Percentiles rank a stretch among this genome's conserved stretches.
phyloP scores from a whole-genome alignment of 1,140 invertebrate species.

The Drosophila nigrodunni region DNA sequence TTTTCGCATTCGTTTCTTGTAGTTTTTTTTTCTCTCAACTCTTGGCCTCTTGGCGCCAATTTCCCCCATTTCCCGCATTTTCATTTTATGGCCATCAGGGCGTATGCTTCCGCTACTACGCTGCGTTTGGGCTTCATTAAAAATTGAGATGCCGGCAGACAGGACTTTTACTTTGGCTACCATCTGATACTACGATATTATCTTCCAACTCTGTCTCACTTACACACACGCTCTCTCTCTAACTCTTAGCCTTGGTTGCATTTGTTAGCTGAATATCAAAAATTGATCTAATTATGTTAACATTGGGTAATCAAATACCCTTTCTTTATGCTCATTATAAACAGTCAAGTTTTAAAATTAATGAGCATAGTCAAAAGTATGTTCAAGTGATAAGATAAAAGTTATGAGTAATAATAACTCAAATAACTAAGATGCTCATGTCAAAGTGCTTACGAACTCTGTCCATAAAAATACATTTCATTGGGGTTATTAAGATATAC shows the following conservation, averaged over 20 bases:
- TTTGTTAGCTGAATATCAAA: not conserved
- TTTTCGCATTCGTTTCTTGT: not conserved
- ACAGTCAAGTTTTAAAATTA: constrained; percentile 3
- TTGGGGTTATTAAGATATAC: no score
- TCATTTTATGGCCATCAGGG: constrained; percentile 40
- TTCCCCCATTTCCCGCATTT: constrained; percentile 35
- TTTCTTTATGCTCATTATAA: not conserved
- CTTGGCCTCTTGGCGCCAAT: constrained; percentile 36
- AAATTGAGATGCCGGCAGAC: constrained; percentile 47
- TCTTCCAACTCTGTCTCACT: not conserved
- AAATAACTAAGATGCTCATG: not conserved
- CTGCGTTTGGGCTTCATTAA: constrained; percentile 45
- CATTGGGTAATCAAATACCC: constrained; percentile 2
- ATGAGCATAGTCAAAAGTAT: constrained; percentile 8
- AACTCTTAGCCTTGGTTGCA: not conserved
- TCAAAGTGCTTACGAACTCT: not conserved
- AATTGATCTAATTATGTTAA: constrained; percentile 8
- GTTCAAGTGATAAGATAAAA: constrained; percentile 19
- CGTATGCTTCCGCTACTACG: constrained; percentile 1
- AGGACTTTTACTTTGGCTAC: constrained; percentile 43
- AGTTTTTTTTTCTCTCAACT: constrained; percentile 4
- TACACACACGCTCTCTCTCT: not conserved
- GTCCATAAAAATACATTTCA: not conserved
- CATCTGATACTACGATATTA: constrained; percentile 35
- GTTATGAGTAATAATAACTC: constrained; percentile 7